phyloP scores from a whole-genome alignment of 2,797 vertebrate species.

The Macropus fuliginosus region DNA sequence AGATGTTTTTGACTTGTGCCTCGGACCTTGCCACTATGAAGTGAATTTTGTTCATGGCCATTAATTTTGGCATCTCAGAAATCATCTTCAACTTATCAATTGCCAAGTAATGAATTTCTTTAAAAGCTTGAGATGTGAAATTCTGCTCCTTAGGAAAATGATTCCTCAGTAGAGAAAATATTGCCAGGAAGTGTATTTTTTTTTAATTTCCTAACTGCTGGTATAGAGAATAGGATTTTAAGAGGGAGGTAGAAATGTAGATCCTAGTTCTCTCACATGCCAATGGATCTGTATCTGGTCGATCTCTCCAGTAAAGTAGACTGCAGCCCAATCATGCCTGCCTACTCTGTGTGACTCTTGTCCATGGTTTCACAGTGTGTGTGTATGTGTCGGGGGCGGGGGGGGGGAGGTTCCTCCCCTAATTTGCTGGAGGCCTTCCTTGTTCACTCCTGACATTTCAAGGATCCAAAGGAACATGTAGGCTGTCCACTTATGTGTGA shows the following conservation, averaged over 20 bases:
- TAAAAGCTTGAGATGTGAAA: constrained; percentile 66
- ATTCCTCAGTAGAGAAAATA: constrained; percentile 40
- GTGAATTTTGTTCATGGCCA: constrained; percentile 60
- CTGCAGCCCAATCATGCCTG: neutral
- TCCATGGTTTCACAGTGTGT: neutral
- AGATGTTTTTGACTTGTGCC: constrained; percentile 37
- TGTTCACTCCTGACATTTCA: neutral
- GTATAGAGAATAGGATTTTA: constrained; percentile 64
- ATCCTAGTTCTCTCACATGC: neutral
- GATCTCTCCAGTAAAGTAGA: neutral
- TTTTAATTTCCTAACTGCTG: constrained; percentile 66
- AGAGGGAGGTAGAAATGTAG: constrained; percentile 44
- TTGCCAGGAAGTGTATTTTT: constrained; percentile 63
- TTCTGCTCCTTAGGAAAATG: constrained; percentile 76
- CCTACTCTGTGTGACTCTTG: neutral
- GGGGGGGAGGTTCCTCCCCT: neutral
- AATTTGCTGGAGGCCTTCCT: neutral
- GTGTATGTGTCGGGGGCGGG: neutral
- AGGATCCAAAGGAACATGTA: neutral
- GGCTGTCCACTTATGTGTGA: neutral
- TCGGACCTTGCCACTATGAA: constrained; percentile 56
- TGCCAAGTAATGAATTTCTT: constrained; percentile 64
- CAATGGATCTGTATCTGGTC: neutral
- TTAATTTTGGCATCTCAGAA: constrained; percentile 64
- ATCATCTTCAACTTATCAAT: constrained; percentile 70